Conservation (phyloP, 2,113 vertebrate species). For the Plecturocebus donacophilus region DNA sequence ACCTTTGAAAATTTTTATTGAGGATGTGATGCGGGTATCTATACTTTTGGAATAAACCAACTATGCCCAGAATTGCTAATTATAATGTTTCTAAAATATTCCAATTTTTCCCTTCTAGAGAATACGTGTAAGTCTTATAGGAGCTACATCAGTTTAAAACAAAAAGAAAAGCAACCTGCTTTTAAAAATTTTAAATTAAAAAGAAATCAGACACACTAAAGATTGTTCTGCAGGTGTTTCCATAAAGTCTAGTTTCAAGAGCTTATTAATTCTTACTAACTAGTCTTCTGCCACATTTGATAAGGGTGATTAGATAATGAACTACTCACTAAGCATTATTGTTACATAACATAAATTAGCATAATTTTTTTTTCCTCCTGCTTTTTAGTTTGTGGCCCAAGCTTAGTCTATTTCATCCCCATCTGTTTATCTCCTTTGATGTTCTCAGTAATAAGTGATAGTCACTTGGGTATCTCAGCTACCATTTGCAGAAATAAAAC, state of each 20-base stretch:
- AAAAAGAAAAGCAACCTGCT: not conserved
- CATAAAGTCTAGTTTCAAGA: not conserved
- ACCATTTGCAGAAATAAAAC: constrained; percentile 81
- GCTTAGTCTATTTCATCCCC: constrained; percentile 43
- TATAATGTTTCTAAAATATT: not conserved
- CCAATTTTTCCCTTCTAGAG: not conserved
- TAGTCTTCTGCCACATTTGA: not conserved
- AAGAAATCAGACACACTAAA: not conserved
- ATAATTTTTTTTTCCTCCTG: constrained; percentile 29
- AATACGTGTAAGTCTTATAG: accelerated
- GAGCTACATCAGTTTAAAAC: not conserved
- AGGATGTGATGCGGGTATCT: no score
- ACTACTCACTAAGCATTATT: not conserved
- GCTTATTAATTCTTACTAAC: not conserved
- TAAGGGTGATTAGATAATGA: not conserved
- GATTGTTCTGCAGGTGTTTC: not conserved
- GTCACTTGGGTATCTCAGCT: constrained; percentile 70
- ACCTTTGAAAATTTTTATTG: no score
- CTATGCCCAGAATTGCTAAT: not conserved
- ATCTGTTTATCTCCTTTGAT: constrained; percentile 78
- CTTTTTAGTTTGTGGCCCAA: not conserved
- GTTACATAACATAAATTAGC: constrained; percentile 49
- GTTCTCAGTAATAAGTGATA: constrained; percentile 72
- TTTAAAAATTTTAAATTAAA: not conserved
- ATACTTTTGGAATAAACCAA: not conserved